phyloP scores from a whole-genome alignment of 2,797 vertebrate genomes.

The Xenops minutus region DNA sequence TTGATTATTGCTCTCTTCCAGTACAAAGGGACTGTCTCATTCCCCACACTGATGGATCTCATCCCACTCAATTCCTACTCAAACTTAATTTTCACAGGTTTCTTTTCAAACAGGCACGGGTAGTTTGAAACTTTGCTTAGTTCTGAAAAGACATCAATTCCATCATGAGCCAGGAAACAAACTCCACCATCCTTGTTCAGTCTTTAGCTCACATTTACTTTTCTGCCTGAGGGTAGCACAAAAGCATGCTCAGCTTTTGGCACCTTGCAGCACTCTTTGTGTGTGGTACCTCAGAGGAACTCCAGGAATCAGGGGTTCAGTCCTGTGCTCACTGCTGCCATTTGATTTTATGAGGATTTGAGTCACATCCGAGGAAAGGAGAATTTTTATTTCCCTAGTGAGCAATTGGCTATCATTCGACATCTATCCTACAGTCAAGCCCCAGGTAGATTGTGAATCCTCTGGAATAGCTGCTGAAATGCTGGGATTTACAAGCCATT shows the following conservation, averaged over 20 bases:
- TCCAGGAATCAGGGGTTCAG: background rate
- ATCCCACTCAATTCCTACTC: background rate
- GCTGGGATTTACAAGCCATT: background rate
- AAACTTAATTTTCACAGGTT: background rate
- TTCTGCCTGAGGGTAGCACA: background rate
- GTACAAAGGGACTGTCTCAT: accelerated
- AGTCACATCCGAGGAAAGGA: background rate
- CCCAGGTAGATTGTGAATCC: background rate
- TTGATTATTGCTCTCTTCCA: background rate
- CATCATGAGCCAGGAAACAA: accelerated
- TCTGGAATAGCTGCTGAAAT: background rate
- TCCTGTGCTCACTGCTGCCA: too few relatives aligned
- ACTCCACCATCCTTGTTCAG: background rate
- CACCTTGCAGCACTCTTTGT: background rate
- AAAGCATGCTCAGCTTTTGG: background rate
- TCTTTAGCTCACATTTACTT: too few relatives aligned
- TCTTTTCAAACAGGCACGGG: accelerated
- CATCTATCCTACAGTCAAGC: background rate
- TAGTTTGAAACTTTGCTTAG: background rate
- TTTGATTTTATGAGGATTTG: background rate
- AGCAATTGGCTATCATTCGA: background rate
- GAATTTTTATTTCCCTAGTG: background rate
- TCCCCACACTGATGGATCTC: background rate
- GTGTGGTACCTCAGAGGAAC: background rate
- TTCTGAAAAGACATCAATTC: background rate